Evolutionary conservation across 2,113 vertebrate species (phyloP).

Genomic region (Cisticola juncidis): DNA sequence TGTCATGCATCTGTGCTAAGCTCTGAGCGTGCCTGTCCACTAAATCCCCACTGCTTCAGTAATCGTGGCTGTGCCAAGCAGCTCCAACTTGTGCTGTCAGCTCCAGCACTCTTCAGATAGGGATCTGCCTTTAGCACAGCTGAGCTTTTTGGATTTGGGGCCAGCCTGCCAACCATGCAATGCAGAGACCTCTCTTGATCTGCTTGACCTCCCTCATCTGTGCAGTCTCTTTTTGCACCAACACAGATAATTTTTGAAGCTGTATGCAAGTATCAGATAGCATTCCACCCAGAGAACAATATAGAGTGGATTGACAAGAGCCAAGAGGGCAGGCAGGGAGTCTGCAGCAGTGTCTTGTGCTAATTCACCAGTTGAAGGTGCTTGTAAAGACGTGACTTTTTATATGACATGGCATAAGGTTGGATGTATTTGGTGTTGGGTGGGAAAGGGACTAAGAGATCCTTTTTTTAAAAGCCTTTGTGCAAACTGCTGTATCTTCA

Average conservation of each 20-base stretch:
- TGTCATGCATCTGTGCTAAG: background rate
- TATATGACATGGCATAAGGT: background rate
- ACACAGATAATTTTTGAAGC: background rate
- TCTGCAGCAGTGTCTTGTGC: background rate
- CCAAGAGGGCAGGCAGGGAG: background rate
- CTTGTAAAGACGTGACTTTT: background rate
- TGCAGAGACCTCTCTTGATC: background rate
- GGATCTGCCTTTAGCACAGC: conserved; percentile 12
- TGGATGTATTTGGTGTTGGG: background rate
- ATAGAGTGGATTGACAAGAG: background rate
- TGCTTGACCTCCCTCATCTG: conserved; percentile 16
- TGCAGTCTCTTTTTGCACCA: background rate
- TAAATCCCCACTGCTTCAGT: background rate
- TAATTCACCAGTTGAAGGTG: background rate
- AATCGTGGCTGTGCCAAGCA: background rate
- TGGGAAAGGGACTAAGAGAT: background rate
- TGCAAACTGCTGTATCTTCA: background rate
- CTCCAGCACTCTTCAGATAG: background rate
- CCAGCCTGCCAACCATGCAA: background rate
- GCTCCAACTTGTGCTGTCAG: background rate
- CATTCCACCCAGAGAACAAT: background rate
- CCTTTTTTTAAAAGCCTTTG: background rate
- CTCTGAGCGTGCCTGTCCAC: background rate
- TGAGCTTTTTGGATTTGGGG: background rate
- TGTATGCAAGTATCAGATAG: background rate